Conservation (phyloP, 2,797 vertebrate genomes). For the Bradypodion pumilum region DNA sequence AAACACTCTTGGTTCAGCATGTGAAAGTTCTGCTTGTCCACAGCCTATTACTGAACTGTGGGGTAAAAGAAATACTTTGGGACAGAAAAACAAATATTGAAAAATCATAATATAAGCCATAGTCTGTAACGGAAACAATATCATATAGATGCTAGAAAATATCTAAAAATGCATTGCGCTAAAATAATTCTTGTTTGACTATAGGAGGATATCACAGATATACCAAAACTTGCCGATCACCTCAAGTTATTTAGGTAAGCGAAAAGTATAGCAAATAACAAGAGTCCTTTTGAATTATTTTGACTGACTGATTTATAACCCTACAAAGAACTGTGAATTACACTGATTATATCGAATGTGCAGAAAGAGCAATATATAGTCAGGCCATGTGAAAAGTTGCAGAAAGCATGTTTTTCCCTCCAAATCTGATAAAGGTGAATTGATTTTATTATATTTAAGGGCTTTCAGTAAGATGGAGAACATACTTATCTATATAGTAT, state of each 20-base stretch:
- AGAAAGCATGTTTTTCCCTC: background rate
- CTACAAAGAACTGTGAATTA: background rate
- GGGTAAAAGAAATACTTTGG: background rate
- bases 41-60: background rate
- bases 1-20: background rate
- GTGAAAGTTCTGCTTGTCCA: background rate
- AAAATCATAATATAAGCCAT: background rate
- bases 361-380: background rate
- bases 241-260: conserved; percentile 94
- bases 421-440: background rate
- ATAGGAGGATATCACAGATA: conserved; percentile 99
- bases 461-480: background rate
- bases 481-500: background rate
- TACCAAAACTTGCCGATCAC: conserved; percentile 92
- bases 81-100: background rate
- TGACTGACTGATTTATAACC: background rate
- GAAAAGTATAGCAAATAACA: conserved; percentile 33
- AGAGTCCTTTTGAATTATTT: conserved; percentile 19
- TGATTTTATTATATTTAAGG: background rate
- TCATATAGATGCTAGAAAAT: background rate
- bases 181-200: conserved; percentile 69
- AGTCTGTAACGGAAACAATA: background rate
- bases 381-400: background rate
- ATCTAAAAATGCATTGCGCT: conserved; percentile 33
- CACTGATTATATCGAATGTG: background rate